Percentiles rank a stretch among this genome's conserved stretches.
phyloP scores from a whole-genome alignment of 2,113 vertebrate species.

The Microtus montanus region DNA sequence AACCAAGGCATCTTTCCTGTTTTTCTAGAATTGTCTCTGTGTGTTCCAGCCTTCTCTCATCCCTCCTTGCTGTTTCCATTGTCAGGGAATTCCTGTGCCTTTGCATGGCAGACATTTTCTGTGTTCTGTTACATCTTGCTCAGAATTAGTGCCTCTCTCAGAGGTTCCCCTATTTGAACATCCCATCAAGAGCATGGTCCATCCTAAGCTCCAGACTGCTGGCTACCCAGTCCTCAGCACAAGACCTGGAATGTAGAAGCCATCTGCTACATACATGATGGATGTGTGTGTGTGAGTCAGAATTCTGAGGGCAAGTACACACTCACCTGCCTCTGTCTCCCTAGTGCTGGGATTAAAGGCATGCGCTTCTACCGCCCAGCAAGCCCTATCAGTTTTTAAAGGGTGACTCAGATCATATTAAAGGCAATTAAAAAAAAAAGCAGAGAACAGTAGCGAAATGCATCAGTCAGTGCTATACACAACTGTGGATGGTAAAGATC shows the following conservation, averaged over 20 bases:
- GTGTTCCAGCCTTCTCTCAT: not conserved
- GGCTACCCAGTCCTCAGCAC: not conserved
- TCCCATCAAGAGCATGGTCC: not conserved
- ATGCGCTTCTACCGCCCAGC: too few relatives aligned
- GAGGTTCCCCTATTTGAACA: not conserved
- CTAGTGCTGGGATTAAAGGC: too few relatives aligned
- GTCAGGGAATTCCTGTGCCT: not conserved
- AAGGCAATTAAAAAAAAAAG: slow-evolving; percentile 21
- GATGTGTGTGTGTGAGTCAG: not conserved
- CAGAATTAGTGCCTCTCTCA: not conserved
- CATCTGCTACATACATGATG: not conserved
- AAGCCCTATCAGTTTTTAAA: not conserved
- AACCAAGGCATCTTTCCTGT: not conserved
- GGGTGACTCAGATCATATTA: not conserved
- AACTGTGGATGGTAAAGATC: not conserved
- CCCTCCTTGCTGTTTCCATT: not conserved
- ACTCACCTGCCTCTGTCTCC: not conserved
- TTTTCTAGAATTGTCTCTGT: slow-evolving; percentile 22
- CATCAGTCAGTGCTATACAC: not conserved
- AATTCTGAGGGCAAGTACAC: fast-evolving
- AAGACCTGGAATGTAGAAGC: not conserved
- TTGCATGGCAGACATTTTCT: not conserved
- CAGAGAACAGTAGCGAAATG: slow-evolving; percentile 14
- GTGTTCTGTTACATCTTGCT: not conserved
- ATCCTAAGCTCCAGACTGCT: not conserved